Evolutionary conservation across 2,888 invertebrate species (phyloP), one percentile per base, ranked within the genome.

Genomic region (Scaptomyza cyrtandrae): DNA sequence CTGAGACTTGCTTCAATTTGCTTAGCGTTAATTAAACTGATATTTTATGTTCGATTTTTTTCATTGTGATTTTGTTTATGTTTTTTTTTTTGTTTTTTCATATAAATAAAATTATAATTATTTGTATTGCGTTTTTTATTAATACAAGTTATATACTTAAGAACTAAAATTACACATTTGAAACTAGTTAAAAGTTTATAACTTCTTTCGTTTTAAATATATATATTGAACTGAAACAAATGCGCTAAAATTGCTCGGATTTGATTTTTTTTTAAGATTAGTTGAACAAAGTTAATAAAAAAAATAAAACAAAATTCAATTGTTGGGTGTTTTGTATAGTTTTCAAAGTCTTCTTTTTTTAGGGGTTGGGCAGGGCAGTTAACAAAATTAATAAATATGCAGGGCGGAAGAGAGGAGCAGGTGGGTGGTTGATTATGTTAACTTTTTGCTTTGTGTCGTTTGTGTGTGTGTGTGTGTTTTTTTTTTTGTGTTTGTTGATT

Each of bases 51-150:
- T 60, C 31, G 45, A 35, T 49, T 65, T 43, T 50, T 65, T 48
- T n/a, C 59, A 24, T 27, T n/a, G n/a, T n/a, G n/a, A n/a, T n/a
- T n/a, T n/a, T n/a, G n/a, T 58, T 50, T 19, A 11, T 39, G 16
- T 45, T 59, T 55, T 27, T 31, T 56, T 53, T 27, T 55, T 27
- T 31, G 54, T 53, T 27, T 56, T 41, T 53, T 54, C 44, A 44
- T 81, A 80, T 81, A 84, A 84, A 85, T 84, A 85, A 79, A 84
- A 84, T 79, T 84, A 86, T 83, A 81, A 75, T 79, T 85, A 83
- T 85, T 83, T 83, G 83, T 82, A 80, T 85, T 85, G 82, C 78
- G 70, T 77, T 86, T 86, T 84, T 80, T n/a, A n/a, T 80, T 86
- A 81, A 81, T 79, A 83, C 77, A 79, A 80, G 72, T 79, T 68